Percentiles rank a stretch among this genome's conserved stretches.
Evolutionary conservation across 2,113 vertebrate genomes (phyloP).

Genomic region (Orthochromis indermauri): DNA sequence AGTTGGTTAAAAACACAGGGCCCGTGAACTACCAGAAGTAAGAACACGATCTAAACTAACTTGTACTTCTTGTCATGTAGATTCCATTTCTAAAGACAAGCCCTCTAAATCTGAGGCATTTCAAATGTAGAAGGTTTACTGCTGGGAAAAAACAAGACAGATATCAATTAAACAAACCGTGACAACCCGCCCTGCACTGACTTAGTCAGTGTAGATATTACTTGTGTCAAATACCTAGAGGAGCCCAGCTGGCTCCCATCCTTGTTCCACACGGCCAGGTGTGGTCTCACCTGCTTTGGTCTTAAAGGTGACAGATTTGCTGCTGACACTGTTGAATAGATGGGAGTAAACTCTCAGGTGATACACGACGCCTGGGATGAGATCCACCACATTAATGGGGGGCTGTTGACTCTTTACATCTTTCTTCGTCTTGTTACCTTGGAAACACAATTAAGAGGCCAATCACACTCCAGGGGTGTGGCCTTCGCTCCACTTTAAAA

Average conservation of each 20-base stretch:
- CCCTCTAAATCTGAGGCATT: not conserved
- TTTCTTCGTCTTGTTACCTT: constrained; percentile 89
- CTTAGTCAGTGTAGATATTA: not conserved
- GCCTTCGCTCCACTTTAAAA: not conserved
- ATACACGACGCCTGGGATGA: constrained; percentile 88
- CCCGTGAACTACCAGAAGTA: not conserved
- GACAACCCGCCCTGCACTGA: not conserved
- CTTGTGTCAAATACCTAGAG: not conserved
- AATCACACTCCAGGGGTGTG: constrained; percentile 57
- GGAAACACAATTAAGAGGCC: constrained; percentile 68
- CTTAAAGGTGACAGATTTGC: constrained; percentile 85
- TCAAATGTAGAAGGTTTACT: not conserved
- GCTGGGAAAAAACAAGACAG: not conserved
- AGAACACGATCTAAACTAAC: not conserved
- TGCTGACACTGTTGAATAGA: constrained; percentile 83
- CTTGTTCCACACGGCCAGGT: constrained; percentile 11
- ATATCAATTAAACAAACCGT: not conserved
- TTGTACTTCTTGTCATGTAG: not conserved
- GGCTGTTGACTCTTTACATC: constrained; percentile 75
- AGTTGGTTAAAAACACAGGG: not conserved
- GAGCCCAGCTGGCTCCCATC: constrained; percentile 2
- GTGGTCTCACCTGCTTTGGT: constrained; percentile 92
- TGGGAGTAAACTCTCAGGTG: constrained; percentile 90
- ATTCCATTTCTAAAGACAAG: not conserved
- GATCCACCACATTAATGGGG: constrained; percentile 82